Evolutionary conservation across 2,888 invertebrate genomes (phyloP), one percentile per base, ranked within the genome.

Genomic region (Stenodema calcarata): DNA sequence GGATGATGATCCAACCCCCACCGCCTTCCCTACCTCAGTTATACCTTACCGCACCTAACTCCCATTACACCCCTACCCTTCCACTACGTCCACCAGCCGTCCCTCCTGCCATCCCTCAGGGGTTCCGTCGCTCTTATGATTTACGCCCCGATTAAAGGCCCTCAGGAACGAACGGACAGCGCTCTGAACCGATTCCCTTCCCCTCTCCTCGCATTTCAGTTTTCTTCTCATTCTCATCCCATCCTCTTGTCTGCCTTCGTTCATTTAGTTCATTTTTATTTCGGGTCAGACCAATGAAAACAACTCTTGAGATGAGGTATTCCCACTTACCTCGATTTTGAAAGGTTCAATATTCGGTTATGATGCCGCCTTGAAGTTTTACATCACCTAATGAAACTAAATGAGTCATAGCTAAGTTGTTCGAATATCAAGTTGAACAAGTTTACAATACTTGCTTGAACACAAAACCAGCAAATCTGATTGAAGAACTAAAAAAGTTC

Each of bases 121-220:
- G 44, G 84, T 18, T 35, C 75, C 73, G 73, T 84, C 84, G 80
- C 54, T 80, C 75, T 84, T 84, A 84, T 84, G 84, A 84, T 84
- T 84, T 84, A 84, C 84, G 84, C 84, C 44, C 75, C 84, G 84
- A 84, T 84, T 84, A 84, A 84, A 84, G 44, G 73, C 70, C 84
- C 73, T 80, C 80, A 80, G 50, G 50, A 80, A 80, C 80, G 80
- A 80, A 80, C 80, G 78, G 44, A 50, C 80, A 54, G 23, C 80
- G 50, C 80, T 80, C 54, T 16, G 23, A 42, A 80, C 28, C 50
- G 47, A 80, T 50, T 30, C 35, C 80, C 54, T 16, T 50, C 80
- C 12, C 54, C 83, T 16, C 44, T 23, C 47, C 62, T 27, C 47
- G n/a, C 80, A 80, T 78, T 42, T 47, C 28, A 47, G 35, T 73